Conservation (phyloP, 1,140 invertebrate genomes). For the Drosophila bocqueti region DNA sequence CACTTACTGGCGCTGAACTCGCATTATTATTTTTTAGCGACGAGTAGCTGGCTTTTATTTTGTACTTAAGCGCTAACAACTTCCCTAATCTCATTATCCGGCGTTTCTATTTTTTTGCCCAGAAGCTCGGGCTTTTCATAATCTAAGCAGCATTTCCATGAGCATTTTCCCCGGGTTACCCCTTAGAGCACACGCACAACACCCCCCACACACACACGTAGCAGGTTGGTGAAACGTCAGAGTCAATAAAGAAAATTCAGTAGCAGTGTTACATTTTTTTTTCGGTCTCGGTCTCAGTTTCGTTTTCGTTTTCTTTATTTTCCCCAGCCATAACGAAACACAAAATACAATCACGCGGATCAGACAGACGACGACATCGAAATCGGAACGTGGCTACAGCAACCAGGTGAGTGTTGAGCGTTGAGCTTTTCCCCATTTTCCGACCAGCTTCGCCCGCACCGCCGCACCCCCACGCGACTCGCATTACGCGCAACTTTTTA, state of each 20-base stretch:
- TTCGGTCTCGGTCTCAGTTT: too few relatives aligned
- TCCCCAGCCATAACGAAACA: constrained; percentile 51
- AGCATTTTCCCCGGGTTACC: constrained; percentile 8
- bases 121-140: constrained; percentile 26
- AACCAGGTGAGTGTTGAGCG: constrained; percentile 67
- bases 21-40: constrained; percentile 11
- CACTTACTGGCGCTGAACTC: constrained; percentile 1
- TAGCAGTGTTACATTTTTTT: constrained; percentile 10
- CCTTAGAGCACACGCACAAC: constrained; percentile 1
- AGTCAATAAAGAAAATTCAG: constrained; percentile 66
- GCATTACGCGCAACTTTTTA: constrained; percentile 78
- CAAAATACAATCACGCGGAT: constrained; percentile 72
- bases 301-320: constrained; percentile 5
- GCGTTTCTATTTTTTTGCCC: constrained; percentile 3
- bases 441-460: neutral
- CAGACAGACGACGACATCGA: constrained; percentile 77
- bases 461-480: constrained; percentile 33
- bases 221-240: constrained; percentile 57
- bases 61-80: constrained; percentile 33
- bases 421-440: constrained; percentile 14
- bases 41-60: constrained; percentile 17
- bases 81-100: constrained; percentile 44
- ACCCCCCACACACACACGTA: neutral
- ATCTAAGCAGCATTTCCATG: constrained; percentile 41
- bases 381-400: constrained; percentile 69